A percentile compares a stretch with the other conserved stretches of the same genome.
These are phyloP conservation scores for Mesochorus sp. DNA, from an alignment of 2,888 invertebrate genomes.

Conservation along the genomic window DNA sequence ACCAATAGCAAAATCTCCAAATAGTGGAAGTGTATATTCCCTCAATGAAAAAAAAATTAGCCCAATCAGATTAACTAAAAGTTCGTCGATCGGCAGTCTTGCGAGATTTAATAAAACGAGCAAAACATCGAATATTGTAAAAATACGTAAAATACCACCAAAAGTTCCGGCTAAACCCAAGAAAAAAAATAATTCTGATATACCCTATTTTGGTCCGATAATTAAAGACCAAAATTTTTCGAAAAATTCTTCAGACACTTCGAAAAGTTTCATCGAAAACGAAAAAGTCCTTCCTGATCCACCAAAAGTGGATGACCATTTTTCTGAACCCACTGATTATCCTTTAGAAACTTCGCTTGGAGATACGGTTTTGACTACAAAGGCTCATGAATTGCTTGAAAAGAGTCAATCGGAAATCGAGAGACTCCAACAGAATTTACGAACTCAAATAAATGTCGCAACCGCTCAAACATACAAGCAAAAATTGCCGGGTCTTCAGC, in stretches of 20 bases:
- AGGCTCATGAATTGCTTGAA: slow-evolving; percentile 69
- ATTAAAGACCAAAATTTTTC: neutral
- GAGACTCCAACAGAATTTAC: slow-evolving; percentile 72
- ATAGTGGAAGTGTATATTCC: slow-evolving; percentile 48
- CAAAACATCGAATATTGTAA: slow-evolving; percentile 41
- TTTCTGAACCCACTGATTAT: neutral
- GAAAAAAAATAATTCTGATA: slow-evolving; percentile 28
- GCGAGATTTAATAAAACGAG: slow-evolving; percentile 45
- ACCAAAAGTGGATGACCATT: neutral
- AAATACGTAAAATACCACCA: slow-evolving; percentile 62
- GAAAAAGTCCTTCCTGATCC: neutral
- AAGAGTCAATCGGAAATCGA: slow-evolving; percentile 73
- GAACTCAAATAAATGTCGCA: slow-evolving; percentile 72
- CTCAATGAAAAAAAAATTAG: slow-evolving; percentile 64
- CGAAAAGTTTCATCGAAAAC: neutral
- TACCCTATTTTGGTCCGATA: slow-evolving; percentile 27
- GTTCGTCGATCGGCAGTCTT: slow-evolving; percentile 66
- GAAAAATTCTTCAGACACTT: neutral
- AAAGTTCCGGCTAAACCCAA: slow-evolving; percentile 66
- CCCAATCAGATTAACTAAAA: slow-evolving; percentile 68
- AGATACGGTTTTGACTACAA: slow-evolving; percentile 1
- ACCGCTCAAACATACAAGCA: slow-evolving; percentile 73
- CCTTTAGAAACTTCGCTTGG: neutral
- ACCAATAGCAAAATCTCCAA: slow-evolving; percentile 54
- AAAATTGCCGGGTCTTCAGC: slow-evolving; percentile 66